phyloP scores from a whole-genome alignment of 1,140 invertebrate species.

The Anadara kagoshimensis region DNA sequence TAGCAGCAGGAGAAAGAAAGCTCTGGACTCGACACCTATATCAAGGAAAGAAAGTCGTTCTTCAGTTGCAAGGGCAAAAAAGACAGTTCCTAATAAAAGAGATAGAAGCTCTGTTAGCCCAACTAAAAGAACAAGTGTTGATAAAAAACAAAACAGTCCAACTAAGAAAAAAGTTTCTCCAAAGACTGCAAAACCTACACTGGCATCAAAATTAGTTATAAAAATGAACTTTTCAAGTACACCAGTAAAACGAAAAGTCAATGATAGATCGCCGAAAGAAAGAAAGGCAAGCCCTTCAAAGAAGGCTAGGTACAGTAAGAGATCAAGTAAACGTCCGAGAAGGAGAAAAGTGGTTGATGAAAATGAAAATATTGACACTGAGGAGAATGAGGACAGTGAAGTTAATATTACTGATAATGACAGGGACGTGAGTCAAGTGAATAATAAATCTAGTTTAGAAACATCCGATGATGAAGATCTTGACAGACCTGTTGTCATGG shows the following conservation, averaged over 20 bases:
- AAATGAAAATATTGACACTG: background rate
- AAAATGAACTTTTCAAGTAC: conserved; percentile 54
- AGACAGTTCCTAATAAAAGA: conserved; percentile 5
- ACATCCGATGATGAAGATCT: too few species aligned
- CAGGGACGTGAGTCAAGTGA: too few species aligned
- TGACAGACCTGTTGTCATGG: too few species aligned
- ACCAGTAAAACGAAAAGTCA: conserved; percentile 9
- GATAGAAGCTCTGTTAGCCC: background rate
- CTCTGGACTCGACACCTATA: background rate
- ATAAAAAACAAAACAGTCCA: conserved; percentile 18
- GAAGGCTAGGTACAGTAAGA: background rate
- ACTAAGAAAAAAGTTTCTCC: conserved; percentile 17
- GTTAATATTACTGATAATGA: background rate
- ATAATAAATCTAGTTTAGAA: too few species aligned
- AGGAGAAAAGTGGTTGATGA: conserved; percentile 5
- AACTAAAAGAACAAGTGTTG: conserved; percentile 10
- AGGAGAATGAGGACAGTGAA: background rate
- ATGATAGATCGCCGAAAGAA: conserved; percentile 25
- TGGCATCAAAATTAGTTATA: conserved; percentile 48
- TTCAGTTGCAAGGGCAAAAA: conserved; percentile 11
- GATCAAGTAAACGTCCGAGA: background rate
- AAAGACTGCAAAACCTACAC: conserved; percentile 6
- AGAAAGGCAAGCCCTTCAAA: conserved; percentile 27
- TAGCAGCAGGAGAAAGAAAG: background rate
- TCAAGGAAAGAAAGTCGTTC: conserved; percentile 21